Conservation (phyloP, 2,797 vertebrate species). For the Crenichthys baileyi region DNA sequence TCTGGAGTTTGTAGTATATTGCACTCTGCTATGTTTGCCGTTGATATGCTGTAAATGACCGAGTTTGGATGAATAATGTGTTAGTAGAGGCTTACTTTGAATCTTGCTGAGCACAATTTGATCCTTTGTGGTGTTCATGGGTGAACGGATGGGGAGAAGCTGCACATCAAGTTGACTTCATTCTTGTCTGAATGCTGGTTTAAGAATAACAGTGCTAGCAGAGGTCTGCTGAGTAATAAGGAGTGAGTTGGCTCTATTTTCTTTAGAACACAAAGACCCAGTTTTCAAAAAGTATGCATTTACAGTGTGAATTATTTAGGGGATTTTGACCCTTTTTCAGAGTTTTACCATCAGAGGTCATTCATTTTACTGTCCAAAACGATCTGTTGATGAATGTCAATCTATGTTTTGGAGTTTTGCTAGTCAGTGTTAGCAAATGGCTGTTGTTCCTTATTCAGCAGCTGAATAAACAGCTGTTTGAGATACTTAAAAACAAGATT, state of each 20-base stretch:
- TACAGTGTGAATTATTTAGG: background rate
- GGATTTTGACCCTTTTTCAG: background rate
- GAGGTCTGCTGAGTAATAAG: slow-evolving; percentile 17
- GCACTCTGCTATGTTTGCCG: slow-evolving; percentile 11
- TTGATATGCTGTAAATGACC: background rate
- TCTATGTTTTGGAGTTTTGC: background rate
- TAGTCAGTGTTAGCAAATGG: background rate
- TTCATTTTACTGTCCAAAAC: background rate
- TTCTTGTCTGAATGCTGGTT: slow-evolving; percentile 14
- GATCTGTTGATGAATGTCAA: background rate
- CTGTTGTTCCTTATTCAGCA: background rate
- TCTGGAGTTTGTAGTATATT: slow-evolving; percentile 29
- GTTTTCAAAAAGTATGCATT: no score
- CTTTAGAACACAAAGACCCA: background rate
- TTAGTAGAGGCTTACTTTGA: background rate
- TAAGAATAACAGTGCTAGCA: slow-evolving; percentile 1
- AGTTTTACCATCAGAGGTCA: no score
- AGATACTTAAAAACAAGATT: background rate
- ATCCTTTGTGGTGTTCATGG: slow-evolving; percentile 1
- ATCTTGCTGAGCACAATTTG: background rate
- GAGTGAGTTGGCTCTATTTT: background rate
- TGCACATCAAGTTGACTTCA: slow-evolving; percentile 20
- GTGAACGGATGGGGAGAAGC: slow-evolving; percentile 25
- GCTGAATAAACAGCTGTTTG: background rate
- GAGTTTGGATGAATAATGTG: background rate